Conservation (phyloP, 2,113 vertebrate species). For the Brachypteracias leptosomus region DNA sequence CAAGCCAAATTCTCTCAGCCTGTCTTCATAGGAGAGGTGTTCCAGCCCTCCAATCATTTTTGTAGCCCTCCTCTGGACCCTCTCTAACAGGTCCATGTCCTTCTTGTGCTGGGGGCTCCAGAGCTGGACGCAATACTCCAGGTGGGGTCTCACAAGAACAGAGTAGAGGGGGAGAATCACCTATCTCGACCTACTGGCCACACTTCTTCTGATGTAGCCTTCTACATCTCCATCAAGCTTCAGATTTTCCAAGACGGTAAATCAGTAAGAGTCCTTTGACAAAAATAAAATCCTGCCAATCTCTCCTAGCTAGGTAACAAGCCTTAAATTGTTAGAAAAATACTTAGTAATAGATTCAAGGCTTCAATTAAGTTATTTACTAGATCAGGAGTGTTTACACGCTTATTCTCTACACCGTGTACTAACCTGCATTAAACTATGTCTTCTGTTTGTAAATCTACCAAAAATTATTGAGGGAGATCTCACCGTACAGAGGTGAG, state of each 20-base stretch:
- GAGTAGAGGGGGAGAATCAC: too few relatives aligned
- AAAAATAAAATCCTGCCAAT: neutral
- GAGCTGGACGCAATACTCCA: too few relatives aligned
- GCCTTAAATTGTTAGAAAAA: neutral
- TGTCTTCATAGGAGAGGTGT: too few relatives aligned
- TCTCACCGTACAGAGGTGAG: neutral
- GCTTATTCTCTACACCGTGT: neutral
- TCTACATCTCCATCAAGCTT: constrained; percentile 4
- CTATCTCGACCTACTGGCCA: too few relatives aligned
- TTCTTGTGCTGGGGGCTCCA: too few relatives aligned
- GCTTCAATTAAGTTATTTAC: neutral
- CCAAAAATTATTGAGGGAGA: neutral
- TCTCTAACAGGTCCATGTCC: too few relatives aligned
- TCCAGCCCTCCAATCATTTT: too few relatives aligned
- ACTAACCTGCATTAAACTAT: neutral
- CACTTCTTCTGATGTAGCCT: too few relatives aligned
- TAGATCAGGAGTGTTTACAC: neutral
- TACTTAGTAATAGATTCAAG: neutral
- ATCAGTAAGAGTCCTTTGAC: neutral
- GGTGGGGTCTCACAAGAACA: too few relatives aligned
- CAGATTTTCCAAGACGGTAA: neutral
- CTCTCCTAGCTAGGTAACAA: neutral
- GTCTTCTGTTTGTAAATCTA: neutral
- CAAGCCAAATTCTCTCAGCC: too few relatives aligned
- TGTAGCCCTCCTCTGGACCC: too few relatives aligned